phyloP scores from a whole-genome alignment of 2,797 vertebrate species.

The Todus mexicanus region DNA sequence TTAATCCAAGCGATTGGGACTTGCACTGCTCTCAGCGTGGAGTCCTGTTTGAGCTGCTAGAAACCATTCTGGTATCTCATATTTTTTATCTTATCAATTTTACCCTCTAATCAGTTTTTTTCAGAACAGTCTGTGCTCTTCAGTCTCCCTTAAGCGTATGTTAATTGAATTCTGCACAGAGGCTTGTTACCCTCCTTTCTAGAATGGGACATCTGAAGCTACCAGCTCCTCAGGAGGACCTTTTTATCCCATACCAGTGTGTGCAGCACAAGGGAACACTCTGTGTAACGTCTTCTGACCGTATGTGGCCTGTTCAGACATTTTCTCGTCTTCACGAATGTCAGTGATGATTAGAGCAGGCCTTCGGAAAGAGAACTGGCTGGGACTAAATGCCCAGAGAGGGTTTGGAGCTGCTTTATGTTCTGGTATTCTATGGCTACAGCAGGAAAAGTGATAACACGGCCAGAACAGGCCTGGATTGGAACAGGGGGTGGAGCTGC shows the following conservation, averaged over 20 bases:
- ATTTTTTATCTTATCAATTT: background rate
- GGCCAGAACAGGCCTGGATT: background rate
- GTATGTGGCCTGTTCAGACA: background rate
- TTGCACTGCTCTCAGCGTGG: accelerated
- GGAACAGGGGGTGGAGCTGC: background rate
- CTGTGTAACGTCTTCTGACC: background rate
- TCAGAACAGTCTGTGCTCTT: background rate
- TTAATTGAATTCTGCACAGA: background rate
- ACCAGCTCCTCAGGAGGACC: background rate
- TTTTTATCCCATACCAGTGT: background rate
- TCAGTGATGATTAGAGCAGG: background rate
- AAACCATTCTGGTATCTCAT: background rate
- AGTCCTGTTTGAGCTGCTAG: background rate
- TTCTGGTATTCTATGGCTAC: background rate
- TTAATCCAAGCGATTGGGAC: background rate
- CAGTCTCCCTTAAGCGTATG: background rate
- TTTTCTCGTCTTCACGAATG: background rate
- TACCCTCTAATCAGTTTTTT: background rate
- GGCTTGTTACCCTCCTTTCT: background rate
- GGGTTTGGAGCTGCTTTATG: background rate
- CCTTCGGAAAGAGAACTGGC: background rate
- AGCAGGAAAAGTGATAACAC: background rate
- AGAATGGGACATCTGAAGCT: background rate
- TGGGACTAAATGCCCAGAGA: background rate
- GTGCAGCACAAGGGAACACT: background rate